Percentiles rank a stretch among this genome's conserved stretches.
phyloP scores from a whole-genome alignment of 2,113 vertebrate genomes.

The Riparia riparia region DNA sequence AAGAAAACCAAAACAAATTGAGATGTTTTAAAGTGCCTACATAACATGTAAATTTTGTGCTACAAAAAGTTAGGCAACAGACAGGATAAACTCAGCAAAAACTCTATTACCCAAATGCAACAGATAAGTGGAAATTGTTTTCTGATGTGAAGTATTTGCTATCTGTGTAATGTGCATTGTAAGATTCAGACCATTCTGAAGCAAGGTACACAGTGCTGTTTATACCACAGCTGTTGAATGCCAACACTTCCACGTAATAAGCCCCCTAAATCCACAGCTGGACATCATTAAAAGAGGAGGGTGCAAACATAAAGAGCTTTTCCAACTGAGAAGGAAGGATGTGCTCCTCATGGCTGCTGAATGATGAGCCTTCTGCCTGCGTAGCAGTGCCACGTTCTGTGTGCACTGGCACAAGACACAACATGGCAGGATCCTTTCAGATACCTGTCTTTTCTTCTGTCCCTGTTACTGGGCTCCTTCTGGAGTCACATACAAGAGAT shows the following conservation, averaged over 20 bases:
- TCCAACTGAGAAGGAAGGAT: not conserved
- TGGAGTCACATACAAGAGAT: not conserved
- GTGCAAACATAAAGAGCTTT: not conserved
- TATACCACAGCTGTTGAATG: not conserved
- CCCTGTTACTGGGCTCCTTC: not conserved
- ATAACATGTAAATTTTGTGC: slow-evolving; percentile 1
- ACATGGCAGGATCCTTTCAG: not conserved
- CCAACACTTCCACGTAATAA: not conserved
- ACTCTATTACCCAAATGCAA: not conserved
- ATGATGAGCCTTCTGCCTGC: not conserved
- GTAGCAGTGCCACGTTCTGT: rapidly evolving
- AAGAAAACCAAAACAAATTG: not conserved
- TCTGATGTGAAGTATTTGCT: not conserved
- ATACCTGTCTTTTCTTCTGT: not conserved
- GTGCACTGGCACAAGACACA: not conserved
- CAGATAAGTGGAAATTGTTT: not conserved
- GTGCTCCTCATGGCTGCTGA: not conserved
- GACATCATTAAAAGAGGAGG: not conserved
- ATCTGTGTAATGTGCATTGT: not conserved
- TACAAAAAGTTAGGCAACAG: slow-evolving; percentile 13
- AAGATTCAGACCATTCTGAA: not conserved
- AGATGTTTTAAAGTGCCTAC: not conserved
- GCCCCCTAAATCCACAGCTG: not conserved
- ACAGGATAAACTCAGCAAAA: slow-evolving; percentile 26
- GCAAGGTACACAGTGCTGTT: not conserved